phyloP scores from a whole-genome alignment of 2,888 invertebrate genomes.

The Rhyacophila evoluta region DNA sequence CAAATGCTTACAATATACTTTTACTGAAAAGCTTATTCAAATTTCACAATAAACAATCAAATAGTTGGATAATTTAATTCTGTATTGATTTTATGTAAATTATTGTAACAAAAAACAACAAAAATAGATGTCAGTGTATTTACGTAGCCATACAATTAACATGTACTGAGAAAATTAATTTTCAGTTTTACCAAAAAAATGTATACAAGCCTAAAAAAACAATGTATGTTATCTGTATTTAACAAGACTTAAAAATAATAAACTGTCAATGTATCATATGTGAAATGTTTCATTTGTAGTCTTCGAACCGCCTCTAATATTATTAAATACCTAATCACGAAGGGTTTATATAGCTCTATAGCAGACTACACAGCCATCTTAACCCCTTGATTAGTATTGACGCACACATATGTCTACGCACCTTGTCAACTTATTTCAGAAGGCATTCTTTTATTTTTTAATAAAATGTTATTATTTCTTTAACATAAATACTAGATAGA shows the following conservation, averaged over 20 bases:
- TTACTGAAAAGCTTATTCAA: neutral
- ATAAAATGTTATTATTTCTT: too few relatives aligned
- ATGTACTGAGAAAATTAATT: slow-evolving; percentile 45
- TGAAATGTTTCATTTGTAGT: too few relatives aligned
- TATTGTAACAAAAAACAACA: too few relatives aligned
- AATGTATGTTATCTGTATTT: slow-evolving; percentile 41
- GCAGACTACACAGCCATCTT: too few relatives aligned
- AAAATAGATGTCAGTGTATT: slow-evolving; percentile 51
- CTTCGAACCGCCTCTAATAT: too few relatives aligned
- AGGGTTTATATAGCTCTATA: too few relatives aligned
- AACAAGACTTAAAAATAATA: slow-evolving; percentile 52
- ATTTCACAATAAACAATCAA: neutral
- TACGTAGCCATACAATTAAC: slow-evolving; percentile 49
- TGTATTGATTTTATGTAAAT: slow-evolving; percentile 37
- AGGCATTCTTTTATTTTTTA: too few relatives aligned
- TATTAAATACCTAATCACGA: too few relatives aligned
- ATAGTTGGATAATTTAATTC: neutral
- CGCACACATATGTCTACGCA: too few relatives aligned
- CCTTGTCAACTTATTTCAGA: too few relatives aligned
- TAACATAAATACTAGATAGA: too few relatives aligned
- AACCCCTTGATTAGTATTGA: too few relatives aligned
- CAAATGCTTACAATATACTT: neutral
- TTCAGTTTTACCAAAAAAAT: slow-evolving; percentile 41
- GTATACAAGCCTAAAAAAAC: slow-evolving; percentile 46
- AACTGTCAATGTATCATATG: slow-evolving; percentile 48